Evolutionary conservation across 2,113 vertebrate genomes (phyloP), one percentile per base, ranked within the genome.

Genomic region (Lonchura striata): DNA sequence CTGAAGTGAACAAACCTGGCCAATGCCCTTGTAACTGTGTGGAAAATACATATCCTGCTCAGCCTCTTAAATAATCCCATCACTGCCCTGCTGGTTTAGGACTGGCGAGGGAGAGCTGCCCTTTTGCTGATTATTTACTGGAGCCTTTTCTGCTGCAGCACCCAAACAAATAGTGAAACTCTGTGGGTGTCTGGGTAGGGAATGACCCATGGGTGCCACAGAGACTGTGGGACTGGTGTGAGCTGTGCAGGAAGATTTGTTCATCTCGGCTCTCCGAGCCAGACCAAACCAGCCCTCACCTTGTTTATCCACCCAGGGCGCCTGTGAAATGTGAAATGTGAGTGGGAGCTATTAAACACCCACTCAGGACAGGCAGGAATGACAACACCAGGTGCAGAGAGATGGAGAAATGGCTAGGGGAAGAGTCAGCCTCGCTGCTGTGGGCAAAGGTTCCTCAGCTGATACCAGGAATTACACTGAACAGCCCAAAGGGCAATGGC

Each of bases 321-420:
- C 7, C 37, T 47, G 50, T 41, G 87, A 75, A 83, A 70, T 47
- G 50, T 41, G 87, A 75, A 83, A 70, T 18, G 27, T 0, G 1
- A 70, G 76, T 87, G 92, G 68, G 79, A 94, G 49, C 76, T 33
- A 61, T 94, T 91, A 66, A 12, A 93, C 90, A 92, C 88, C 92
- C 88, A 90, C 93, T 81, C 20, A 0, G 82, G 71, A 44, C n/a
- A 7, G 81, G 84, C 66, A 47, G 82, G 64, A 64, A 71, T 3
- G 37, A 8, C 87, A 91, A 70, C 88, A 95, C 90, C 90, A 96
- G 93, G 88, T 95, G 96, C 87, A 44, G 42, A 16, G 76, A 35
- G 60, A 35, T 37, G 82, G 83, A 44, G 78, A 76, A 80, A 88
- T 9, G 71, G 76, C 27, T 10, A 0, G 76, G 50, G 15, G 5